Conservation (phyloP, 2,888 invertebrate genomes). For the Drosophila prolongata region DNA sequence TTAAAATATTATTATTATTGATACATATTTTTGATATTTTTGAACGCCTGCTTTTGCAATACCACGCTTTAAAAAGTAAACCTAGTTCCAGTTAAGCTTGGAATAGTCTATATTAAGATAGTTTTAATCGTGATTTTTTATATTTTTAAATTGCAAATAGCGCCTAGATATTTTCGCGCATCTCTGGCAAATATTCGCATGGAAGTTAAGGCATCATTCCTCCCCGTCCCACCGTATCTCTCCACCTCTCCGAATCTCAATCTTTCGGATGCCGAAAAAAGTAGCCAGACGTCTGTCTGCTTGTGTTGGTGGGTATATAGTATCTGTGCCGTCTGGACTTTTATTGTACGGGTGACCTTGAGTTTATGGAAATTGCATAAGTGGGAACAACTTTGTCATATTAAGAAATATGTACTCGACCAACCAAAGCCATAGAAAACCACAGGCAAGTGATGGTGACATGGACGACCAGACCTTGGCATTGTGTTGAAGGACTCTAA, state of each 20-base stretch:
- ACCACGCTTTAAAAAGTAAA: too few species aligned
- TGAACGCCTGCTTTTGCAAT: too few species aligned
- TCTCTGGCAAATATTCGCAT: constrained; percentile 22
- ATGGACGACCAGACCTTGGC: constrained; percentile 54
- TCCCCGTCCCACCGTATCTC: not conserved
- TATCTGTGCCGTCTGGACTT: constrained; percentile 64
- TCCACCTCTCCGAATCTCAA: constrained; percentile 22
- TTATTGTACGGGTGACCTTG: constrained; percentile 73
- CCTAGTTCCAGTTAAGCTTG: too few species aligned
- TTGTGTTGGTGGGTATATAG: constrained; percentile 18
- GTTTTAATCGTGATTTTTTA: not conserved
- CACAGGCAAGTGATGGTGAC: constrained; percentile 25
- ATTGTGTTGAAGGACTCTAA: constrained; percentile 62
- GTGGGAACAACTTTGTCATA: constrained; percentile 76
- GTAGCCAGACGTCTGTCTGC: constrained; percentile 39
- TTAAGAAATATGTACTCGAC: constrained; percentile 52
- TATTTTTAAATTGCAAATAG: too few species aligned
- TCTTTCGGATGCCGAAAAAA: constrained; percentile 55
- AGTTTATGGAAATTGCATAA: constrained; percentile 78
- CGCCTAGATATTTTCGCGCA: constrained; percentile 7
- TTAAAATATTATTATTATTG: too few species aligned
- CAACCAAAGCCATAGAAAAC: constrained; percentile 12
- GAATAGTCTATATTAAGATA: too few species aligned
- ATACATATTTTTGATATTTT: too few species aligned
- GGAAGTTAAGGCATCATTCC: constrained; percentile 4